Percentiles rank a stretch among this genome's conserved stretches.
Conservation (phyloP, 2,888 invertebrate genomes). For the Barypeithes pellucidus region DNA sequence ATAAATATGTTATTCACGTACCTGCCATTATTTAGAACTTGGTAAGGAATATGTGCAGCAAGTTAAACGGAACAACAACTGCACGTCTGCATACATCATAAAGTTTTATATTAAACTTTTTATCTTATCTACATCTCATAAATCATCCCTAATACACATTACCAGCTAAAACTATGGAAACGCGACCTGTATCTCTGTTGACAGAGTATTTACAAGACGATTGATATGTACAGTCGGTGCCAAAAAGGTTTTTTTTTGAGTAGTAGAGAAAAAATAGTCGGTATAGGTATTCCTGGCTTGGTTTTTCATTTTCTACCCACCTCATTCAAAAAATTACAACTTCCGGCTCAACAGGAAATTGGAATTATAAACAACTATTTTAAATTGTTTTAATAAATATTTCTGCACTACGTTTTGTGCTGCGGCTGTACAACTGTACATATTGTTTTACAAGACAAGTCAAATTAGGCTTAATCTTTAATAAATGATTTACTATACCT, state of each 20-base stretch:
- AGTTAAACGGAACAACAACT: not conserved
- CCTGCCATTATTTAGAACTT: not conserved
- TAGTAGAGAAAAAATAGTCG: too few relatives aligned
- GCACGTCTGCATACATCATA: not conserved
- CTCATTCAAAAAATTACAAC: too few relatives aligned
- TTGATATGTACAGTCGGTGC: not conserved
- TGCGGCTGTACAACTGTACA: too few relatives aligned
- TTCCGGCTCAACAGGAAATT: too few relatives aligned
- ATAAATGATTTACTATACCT: too few relatives aligned
- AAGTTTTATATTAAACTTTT: not conserved
- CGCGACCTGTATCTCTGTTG: not conserved
- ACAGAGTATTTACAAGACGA: not conserved
- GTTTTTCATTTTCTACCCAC: too few relatives aligned
- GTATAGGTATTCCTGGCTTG: too few relatives aligned
- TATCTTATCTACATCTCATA: not conserved
- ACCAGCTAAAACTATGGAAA: not conserved
- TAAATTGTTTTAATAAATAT: too few relatives aligned
- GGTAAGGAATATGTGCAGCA: not conserved
- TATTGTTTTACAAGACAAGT: too few relatives aligned
- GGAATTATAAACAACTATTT: too few relatives aligned
- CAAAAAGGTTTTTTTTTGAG: not conserved
- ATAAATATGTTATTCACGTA: not conserved
- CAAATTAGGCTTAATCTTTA: too few relatives aligned
- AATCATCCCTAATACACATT: slow-evolving; percentile 1
- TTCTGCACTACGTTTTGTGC: too few relatives aligned